Evolutionary conservation across 2,113 vertebrate species (phyloP).

Genomic region (Tyto alba): DNA sequence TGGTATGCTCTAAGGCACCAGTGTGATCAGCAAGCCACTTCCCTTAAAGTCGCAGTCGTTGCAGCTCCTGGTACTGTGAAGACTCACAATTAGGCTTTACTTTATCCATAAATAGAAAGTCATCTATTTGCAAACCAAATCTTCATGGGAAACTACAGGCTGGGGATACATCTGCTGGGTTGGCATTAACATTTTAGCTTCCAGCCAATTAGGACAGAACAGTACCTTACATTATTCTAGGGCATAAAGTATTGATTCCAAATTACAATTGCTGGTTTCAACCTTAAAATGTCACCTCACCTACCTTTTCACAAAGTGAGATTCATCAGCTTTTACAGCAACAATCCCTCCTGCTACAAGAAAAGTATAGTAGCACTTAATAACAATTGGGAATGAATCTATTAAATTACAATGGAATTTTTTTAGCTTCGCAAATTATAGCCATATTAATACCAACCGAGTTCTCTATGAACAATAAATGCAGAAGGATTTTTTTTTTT

Average conservation of each 20-base stretch:
- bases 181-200: slow-evolving; percentile 47
- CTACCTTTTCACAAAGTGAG: slow-evolving; percentile 38
- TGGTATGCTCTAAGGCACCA: background rate
- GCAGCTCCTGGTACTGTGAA: slow-evolving; percentile 33
- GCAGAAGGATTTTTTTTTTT: slow-evolving; percentile 14
- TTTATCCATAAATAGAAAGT: slow-evolving; percentile 47
- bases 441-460: slow-evolving; percentile 46
- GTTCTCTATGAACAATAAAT: slow-evolving; percentile 57
- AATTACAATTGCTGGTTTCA: slow-evolving; percentile 61
- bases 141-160: slow-evolving; percentile 40
- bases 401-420: slow-evolving; percentile 36
- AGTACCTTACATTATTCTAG: slow-evolving; percentile 36
- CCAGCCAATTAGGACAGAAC: slow-evolving; percentile 45
- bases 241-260: slow-evolving; percentile 51
- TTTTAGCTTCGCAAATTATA: slow-evolving; percentile 63
- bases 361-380: slow-evolving; percentile 53
- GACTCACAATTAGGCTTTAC: slow-evolving; percentile 29
- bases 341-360: slow-evolving; percentile 20
- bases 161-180: background rate
- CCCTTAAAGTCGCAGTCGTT: slow-evolving; percentile 17
- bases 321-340: slow-evolving; percentile 46
- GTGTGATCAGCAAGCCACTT: slow-evolving; percentile 27
- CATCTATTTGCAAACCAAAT: slow-evolving; percentile 40
- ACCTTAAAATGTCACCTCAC: slow-evolving; percentile 48
- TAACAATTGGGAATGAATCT: slow-evolving; percentile 58